Evolutionary conservation across 2,888 invertebrate species (phyloP).

Genomic region (Lepidonotus clava): DNA sequence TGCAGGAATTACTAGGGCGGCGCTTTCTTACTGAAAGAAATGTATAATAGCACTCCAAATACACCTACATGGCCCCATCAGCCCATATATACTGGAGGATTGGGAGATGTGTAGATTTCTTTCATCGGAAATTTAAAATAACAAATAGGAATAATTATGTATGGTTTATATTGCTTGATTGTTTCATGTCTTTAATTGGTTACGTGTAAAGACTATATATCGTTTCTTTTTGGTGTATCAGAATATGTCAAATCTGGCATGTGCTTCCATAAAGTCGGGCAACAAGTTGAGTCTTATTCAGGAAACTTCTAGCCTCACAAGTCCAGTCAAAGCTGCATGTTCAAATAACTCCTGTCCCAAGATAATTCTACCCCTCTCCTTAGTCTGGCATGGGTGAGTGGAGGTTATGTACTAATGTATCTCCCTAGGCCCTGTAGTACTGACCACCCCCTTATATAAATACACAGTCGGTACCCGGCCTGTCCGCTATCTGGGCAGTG

Average conservation of each 20-base stretch:
- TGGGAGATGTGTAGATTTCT: too few species aligned
- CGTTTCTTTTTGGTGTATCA: background rate
- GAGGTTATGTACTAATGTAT: background rate
- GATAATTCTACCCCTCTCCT: background rate
- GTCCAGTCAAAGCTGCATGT: background rate
- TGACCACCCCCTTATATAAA: background rate
- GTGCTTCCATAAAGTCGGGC: background rate
- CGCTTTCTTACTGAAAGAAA: too few species aligned
- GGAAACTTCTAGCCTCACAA: background rate
- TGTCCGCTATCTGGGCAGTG: background rate
- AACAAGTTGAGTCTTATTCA: background rate
- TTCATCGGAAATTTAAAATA: too few species aligned
- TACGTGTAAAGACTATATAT: background rate
- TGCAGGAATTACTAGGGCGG: too few species aligned
- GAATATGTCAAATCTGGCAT: background rate
- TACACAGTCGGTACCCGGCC: constrained; percentile 8
- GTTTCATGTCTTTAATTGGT: too few species aligned
- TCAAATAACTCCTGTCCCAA: background rate
- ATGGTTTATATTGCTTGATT: too few species aligned
- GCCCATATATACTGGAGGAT: too few species aligned
- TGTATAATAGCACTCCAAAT: too few species aligned
- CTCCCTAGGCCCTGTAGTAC: background rate
- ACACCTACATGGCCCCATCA: too few species aligned
- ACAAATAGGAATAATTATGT: too few species aligned
- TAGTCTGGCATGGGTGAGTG: background rate